Evolutionary conservation across 2,797 vertebrate genomes (phyloP).

Genomic region (Acipenser oxyrinchus): DNA sequence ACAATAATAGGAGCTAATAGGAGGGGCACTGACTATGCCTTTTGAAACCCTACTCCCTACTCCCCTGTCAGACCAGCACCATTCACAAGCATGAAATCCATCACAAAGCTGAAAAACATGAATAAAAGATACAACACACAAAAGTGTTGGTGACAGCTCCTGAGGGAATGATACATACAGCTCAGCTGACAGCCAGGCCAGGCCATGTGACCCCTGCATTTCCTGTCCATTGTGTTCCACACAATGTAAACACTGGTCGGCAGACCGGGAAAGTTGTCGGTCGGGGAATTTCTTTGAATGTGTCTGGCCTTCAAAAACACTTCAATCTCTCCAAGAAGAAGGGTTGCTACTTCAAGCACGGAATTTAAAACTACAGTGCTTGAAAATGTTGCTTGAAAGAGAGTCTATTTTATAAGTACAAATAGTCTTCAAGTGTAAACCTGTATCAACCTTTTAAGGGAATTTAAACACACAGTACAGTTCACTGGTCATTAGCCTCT

Average conservation of each 20-base stretch:
- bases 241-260: slow-evolving; percentile 48
- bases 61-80: neutral
- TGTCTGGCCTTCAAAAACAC: neutral
- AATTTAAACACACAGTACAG: too few species aligned
- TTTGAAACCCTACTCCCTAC: neutral
- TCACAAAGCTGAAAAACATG: slow-evolving; percentile 29
- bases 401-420: too few species aligned
- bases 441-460: too few species aligned
- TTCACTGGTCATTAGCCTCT: too few species aligned
- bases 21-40: neutral
- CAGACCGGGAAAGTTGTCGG: slow-evolving; percentile 20
- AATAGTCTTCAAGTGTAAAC: too few species aligned
- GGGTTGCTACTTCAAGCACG: neutral
- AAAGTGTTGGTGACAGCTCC: slow-evolving; percentile 16
- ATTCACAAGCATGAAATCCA: slow-evolving; percentile 32
- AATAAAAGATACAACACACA: neutral
- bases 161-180: slow-evolving; percentile 29
- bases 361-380: neutral
- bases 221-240: slow-evolving; percentile 62
- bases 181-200: slow-evolving; percentile 53
- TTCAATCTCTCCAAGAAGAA: neutral
- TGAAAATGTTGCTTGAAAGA: too few species aligned
- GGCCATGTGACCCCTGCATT: slow-evolving; percentile 47
- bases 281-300: slow-evolving; percentile 4
- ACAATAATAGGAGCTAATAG: too few species aligned